Evolutionary conservation across 2,888 invertebrate species (phyloP).

Genomic region (Aromia moschata): DNA sequence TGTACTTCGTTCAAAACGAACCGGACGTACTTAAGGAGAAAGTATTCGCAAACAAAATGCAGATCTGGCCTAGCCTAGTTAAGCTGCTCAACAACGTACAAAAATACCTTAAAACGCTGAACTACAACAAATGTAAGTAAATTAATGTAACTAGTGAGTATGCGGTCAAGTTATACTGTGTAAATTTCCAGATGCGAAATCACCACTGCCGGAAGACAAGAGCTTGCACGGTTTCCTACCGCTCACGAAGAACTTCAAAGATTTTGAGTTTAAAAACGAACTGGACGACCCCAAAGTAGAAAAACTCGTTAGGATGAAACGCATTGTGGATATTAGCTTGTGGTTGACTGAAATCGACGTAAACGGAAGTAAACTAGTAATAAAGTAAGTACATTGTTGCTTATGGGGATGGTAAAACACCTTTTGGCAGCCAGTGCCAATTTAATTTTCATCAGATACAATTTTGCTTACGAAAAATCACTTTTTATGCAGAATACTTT

Average conservation of each 20-base stretch:
- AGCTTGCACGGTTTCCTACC: constrained; percentile 84
- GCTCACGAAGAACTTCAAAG: constrained; percentile 69
- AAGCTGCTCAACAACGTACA: constrained; percentile 77
- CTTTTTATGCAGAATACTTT: too few species aligned
- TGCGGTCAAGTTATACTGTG: too few species aligned
- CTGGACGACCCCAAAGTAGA: constrained; percentile 60
- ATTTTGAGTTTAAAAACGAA: constrained; percentile 66
- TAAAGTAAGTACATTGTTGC: constrained; percentile 46
- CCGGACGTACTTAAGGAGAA: constrained; percentile 65
- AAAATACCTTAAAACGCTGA: constrained; percentile 63
- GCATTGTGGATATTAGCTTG: constrained; percentile 65
- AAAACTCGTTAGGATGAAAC: constrained; percentile 64
- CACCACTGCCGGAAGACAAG: constrained; percentile 81
- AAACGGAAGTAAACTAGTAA: constrained; percentile 60
- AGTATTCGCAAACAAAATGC: constrained; percentile 69
- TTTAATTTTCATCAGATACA: too few species aligned
- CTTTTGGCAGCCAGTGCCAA: too few species aligned
- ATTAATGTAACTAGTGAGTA: too few species aligned
- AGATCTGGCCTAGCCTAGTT: constrained; percentile 83
- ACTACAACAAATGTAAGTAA: constrained; percentile 67
- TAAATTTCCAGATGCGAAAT: constrained; percentile 68
- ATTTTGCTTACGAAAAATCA: too few species aligned
- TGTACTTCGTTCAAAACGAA: constrained; percentile 75
- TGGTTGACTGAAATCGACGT: constrained; percentile 64
- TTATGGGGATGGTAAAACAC: background rate